Evolutionary conservation across 2,888 invertebrate species (phyloP).

Genomic region (Selenia dentaria): DNA sequence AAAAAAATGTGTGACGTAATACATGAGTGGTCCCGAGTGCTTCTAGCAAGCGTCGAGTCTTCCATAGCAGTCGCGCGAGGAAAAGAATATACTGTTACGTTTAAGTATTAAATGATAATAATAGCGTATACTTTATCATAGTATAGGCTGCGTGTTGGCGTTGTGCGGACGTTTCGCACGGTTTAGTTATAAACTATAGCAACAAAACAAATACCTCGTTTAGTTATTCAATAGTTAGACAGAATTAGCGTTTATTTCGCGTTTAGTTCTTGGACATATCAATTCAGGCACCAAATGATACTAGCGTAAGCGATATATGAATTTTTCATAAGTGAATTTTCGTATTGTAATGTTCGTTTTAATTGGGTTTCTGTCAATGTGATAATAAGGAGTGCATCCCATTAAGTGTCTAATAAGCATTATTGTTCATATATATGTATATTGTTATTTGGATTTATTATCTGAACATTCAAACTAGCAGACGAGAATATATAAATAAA

Average conservation of each 20-base stretch:
- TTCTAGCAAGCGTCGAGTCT: conserved; percentile 82
- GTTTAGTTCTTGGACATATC: conserved; percentile 81
- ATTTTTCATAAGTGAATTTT: conserved; percentile 67
- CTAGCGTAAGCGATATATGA: conserved; percentile 74
- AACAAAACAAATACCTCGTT: conserved; percentile 82
- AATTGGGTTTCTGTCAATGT: conserved; percentile 47
- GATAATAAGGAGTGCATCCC: too few relatives aligned
- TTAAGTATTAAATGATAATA: conserved; percentile 84
- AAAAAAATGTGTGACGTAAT: too few relatives aligned
- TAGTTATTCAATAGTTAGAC: conserved; percentile 79
- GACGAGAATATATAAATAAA: too few relatives aligned
- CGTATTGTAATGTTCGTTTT: conserved; percentile 31
- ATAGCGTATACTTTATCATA: conserved; percentile 78
- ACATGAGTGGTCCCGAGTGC: conserved; percentile 51
- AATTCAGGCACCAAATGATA: conserved; percentile 82
- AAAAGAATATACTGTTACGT: conserved; percentile 67
- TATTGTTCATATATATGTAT: too few relatives aligned
- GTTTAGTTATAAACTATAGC: conserved; percentile 72
- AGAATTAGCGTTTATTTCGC: conserved; percentile 74
- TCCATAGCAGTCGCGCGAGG: conserved; percentile 82
- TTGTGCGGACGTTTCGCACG: conserved; percentile 63
- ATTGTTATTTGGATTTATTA: too few relatives aligned
- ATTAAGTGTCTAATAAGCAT: too few relatives aligned
- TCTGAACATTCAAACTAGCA: too few relatives aligned
- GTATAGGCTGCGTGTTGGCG: conserved; percentile 67